Evolutionary conservation across 2,888 invertebrate species (phyloP).

Genomic region (Rhimphoctona megacephalus): DNA sequence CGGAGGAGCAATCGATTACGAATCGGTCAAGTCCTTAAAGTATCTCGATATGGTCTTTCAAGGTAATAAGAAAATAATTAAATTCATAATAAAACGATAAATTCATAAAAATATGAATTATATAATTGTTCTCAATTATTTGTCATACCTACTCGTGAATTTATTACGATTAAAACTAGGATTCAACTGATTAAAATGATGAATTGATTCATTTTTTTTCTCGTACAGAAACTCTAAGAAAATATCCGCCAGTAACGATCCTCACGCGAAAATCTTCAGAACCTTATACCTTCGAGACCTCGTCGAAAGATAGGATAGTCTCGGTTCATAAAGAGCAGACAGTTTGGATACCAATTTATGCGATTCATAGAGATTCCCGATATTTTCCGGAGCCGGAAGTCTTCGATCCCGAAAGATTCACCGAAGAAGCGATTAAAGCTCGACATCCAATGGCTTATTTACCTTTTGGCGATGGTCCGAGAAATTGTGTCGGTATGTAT

Average conservation of each 20-base stretch:
- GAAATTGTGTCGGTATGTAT: slow-evolving; percentile 79
- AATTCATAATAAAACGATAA: not conserved
- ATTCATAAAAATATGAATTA: not conserved
- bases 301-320: slow-evolving; percentile 54
- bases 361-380: slow-evolving; percentile 74
- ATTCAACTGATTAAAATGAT: not conserved
- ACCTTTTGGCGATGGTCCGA: slow-evolving; percentile 80
- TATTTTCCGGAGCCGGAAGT: slow-evolving; percentile 77
- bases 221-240: slow-evolving; percentile 84
- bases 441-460: slow-evolving; percentile 76
- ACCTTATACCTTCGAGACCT: slow-evolving; percentile 47
- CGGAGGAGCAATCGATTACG: slow-evolving; percentile 82
- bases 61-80: slow-evolving; percentile 74
- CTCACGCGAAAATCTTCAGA: slow-evolving; percentile 79
- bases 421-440: slow-evolving; percentile 68
- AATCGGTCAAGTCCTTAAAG: slow-evolving; percentile 82
- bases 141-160: no score
- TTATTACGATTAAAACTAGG: no score
- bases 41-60: slow-evolving; percentile 83
- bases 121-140: not conserved
- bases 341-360: slow-evolving; percentile 72
- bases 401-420: slow-evolving; percentile 79
- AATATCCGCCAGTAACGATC: slow-evolving; percentile 83
- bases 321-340: slow-evolving; percentile 70
- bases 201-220: slow-evolving; percentile 21